Conservation (phyloP, 2,113 vertebrate genomes). For the Zapus hudsonius region DNA sequence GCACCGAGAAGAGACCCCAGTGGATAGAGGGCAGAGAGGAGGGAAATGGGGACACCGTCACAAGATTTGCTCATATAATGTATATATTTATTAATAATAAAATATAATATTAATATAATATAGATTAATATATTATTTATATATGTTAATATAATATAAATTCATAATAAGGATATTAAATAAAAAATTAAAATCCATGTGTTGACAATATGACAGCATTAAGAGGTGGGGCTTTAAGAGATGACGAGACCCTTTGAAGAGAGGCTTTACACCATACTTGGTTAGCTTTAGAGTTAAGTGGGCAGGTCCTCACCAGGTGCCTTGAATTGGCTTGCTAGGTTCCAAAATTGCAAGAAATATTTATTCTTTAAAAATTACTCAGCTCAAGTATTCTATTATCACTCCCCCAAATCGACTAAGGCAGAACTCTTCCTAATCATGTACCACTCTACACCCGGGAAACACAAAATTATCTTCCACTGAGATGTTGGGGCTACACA, state of each 20-base stretch:
- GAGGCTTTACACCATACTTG: neutral
- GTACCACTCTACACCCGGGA: neutral
- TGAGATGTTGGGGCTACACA: neutral
- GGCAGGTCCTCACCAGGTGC: neutral
- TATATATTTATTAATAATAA: too few relatives aligned
- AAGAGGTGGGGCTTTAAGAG: neutral
- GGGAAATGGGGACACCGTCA: too few relatives aligned
- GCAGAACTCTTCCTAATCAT: neutral
- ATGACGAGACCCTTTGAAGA: neutral
- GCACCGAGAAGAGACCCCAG: too few relatives aligned
- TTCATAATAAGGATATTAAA: too few relatives aligned
- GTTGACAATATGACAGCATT: too few relatives aligned
- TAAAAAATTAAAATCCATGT: too few relatives aligned
- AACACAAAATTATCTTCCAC: neutral
- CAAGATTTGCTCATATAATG: too few relatives aligned
- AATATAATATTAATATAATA: too few relatives aligned
- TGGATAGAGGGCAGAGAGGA: too few relatives aligned
- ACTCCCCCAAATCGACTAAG: neutral
- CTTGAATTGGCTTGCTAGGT: neutral
- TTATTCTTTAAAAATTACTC: neutral
- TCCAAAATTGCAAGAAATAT: neutral
- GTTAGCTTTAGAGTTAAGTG: neutral
- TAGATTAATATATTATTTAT: too few relatives aligned
- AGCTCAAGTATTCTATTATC: too few relatives aligned
- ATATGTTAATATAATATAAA: too few relatives aligned